phyloP scores from a whole-genome alignment of 2,113 vertebrate species.

The Antennarius striatus region DNA sequence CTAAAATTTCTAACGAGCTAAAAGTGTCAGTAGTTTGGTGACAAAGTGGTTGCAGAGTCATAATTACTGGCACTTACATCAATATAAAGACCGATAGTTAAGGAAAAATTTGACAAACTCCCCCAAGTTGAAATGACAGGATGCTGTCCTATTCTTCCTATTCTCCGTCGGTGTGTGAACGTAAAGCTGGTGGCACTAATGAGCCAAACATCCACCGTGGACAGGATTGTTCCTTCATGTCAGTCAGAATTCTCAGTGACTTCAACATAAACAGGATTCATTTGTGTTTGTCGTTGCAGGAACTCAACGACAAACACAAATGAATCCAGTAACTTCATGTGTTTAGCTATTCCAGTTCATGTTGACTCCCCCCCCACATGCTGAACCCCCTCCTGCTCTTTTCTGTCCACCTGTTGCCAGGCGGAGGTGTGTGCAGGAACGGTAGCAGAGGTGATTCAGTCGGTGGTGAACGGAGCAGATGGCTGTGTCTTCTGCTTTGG shows the following conservation, averaged over 20 bases:
- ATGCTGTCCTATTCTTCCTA: too few relatives aligned
- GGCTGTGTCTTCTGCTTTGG: slow-evolving; percentile 99
- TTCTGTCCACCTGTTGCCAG: slow-evolving; percentile 71
- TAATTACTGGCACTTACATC: neutral
- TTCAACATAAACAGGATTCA: too few relatives aligned
- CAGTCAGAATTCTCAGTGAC: too few relatives aligned
- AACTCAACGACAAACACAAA: neutral
- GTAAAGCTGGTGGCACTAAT: too few relatives aligned
- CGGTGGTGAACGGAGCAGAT: slow-evolving; percentile 97
- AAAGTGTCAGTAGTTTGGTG: neutral
- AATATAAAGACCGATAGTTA: neutral
- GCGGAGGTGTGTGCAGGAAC: slow-evolving; percentile 96
- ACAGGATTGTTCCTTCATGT: too few relatives aligned
- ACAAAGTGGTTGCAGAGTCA: neutral
- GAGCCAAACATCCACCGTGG: too few relatives aligned
- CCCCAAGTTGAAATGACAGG: too few relatives aligned
- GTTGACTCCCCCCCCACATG: neutral
- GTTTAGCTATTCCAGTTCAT: neutral
- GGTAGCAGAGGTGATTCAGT: slow-evolving; percentile 98
- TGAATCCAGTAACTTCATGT: neutral
- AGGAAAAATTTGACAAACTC: neutral
- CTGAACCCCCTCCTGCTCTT: slow-evolving; percentile 3
- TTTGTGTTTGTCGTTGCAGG: too few relatives aligned
- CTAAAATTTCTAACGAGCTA: neutral
- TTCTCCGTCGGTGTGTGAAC: too few relatives aligned